Conservation (phyloP, 2,888 invertebrate species). For the Drosophila kokeensis region DNA sequence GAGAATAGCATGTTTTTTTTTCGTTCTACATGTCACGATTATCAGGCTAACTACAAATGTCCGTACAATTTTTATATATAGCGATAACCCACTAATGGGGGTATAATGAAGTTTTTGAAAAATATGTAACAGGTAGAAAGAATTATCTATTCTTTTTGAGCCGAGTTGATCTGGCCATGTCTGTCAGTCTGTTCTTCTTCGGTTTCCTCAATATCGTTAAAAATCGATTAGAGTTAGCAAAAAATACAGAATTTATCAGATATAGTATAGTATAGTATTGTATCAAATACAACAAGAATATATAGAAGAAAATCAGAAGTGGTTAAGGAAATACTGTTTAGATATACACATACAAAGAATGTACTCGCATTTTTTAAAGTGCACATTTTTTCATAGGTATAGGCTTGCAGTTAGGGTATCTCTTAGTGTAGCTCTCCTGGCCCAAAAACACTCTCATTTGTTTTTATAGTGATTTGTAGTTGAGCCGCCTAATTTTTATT, state of each 20-base stretch:
- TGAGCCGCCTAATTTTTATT: not conserved
- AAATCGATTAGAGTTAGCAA: not conserved
- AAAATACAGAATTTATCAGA: not conserved
- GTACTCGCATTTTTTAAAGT: not conserved
- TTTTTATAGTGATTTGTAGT: not conserved
- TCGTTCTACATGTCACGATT: constrained; percentile 22
- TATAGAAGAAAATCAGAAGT: not conserved
- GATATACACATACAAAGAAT: not conserved
- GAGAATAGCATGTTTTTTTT: constrained; percentile 23
- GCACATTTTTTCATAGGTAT: not conserved
- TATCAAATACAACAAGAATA: not conserved
- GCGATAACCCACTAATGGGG: not conserved
- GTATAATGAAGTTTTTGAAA: not conserved
- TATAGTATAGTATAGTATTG: too few species aligned
- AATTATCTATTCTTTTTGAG: not conserved
- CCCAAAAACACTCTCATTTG: not conserved
- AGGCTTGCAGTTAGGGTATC: not conserved
- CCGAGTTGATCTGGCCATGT: not conserved
- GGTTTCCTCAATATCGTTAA: not conserved
- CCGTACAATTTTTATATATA: not conserved
- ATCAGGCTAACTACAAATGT: constrained; percentile 12
- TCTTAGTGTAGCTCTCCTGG: not conserved
- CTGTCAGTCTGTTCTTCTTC: not conserved
- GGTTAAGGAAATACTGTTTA: not conserved
- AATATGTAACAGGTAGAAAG: not conserved